Evolutionary conservation across 2,113 vertebrate genomes (phyloP).

Genomic region (Acrocephalus kingi): DNA sequence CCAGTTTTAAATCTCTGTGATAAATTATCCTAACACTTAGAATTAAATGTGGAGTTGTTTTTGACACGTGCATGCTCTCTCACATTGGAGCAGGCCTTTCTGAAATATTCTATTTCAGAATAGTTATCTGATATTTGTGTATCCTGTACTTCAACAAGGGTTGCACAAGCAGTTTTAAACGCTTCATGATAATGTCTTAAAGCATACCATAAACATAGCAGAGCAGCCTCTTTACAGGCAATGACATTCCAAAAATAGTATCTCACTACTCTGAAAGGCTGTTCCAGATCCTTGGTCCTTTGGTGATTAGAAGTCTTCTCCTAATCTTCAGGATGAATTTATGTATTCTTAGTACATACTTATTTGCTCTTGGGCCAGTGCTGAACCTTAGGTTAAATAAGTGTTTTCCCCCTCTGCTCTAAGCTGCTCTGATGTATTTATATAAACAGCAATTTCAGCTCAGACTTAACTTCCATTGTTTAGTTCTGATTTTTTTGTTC

Average conservation of each 20-base stretch:
- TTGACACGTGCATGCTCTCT: neutral
- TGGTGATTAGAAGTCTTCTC: neutral
- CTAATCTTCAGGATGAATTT: neutral
- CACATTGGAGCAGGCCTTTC: neutral
- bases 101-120: neutral
- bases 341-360: neutral
- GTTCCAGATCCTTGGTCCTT: neutral
- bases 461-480: neutral
- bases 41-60: neutral
- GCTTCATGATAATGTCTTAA: neutral
- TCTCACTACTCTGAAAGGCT: neutral
- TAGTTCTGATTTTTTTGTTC: neutral
- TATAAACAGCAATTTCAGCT: neutral
- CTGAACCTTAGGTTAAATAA: neutral
- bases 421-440: neutral
- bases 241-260: neutral
- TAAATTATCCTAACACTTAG: slow-evolving; percentile 19
- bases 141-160: neutral
- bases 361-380: neutral
- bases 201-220: neutral
- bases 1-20: neutral
- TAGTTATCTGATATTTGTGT: neutral
- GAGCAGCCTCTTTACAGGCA: neutral
- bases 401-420: neutral
- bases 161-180: neutral